These are phyloP conservation scores for Aegypius monachus DNA, from an alignment of 2,113 vertebrate species.

Conservation along the genomic window DNA sequence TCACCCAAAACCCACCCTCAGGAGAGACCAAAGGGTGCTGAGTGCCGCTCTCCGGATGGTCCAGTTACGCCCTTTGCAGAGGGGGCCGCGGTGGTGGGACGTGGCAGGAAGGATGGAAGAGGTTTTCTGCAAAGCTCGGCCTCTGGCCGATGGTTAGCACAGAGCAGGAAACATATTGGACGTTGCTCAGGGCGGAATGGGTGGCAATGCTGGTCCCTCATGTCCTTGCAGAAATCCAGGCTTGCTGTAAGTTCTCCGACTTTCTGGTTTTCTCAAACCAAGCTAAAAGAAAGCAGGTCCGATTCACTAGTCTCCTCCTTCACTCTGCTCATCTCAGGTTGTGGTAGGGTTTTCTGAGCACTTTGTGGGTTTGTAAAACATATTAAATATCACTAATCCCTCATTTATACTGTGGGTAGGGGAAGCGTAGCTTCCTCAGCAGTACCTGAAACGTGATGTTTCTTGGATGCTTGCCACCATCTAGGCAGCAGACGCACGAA, in stretches of 20 bases:
- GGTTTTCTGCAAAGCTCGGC: background rate
- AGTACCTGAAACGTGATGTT: background rate
- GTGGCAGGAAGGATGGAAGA: background rate
- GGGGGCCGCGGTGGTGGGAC: background rate
- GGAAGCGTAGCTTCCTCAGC: background rate
- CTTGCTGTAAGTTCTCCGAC: background rate
- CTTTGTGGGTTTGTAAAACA: background rate
- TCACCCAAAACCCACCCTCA: background rate
- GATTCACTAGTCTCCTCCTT: background rate
- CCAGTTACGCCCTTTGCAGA: background rate
- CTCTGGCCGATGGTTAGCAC: background rate
- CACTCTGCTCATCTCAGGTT: background rate
- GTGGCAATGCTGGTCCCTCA: background rate
- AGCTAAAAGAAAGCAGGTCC: background rate
- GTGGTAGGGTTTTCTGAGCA: background rate
- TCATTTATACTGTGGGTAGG: background rate
- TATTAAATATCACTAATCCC: background rate
- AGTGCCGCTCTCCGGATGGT: background rate
- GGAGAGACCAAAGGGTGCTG: background rate
- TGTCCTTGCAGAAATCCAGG: background rate
- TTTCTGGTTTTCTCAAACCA: background rate
- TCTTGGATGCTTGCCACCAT: background rate
- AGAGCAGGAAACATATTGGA: accelerated
- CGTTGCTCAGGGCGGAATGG: background rate
- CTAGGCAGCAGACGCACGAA: background rate